These are phyloP conservation scores for Oreotrochilus melanogaster DNA, from an alignment of 2,113 vertebrate species.

Conservation along the genomic window DNA sequence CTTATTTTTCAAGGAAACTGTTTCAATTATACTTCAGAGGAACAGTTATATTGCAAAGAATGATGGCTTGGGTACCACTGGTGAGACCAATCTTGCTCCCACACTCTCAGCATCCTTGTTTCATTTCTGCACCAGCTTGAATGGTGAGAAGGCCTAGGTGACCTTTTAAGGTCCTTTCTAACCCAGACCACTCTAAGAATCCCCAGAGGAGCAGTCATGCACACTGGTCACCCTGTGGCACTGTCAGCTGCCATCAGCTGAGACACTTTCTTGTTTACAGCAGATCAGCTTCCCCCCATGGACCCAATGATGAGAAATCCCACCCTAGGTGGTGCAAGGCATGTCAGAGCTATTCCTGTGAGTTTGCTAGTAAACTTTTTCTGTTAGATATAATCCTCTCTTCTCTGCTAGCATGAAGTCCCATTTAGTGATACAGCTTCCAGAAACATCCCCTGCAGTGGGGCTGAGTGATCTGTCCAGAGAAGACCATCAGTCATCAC, in stretches of 20 bases:
- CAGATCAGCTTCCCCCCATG: neutral
- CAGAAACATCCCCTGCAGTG: neutral
- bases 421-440: neutral
- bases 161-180: neutral
- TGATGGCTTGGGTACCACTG: neutral
- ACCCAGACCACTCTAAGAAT: neutral
- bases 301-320: neutral
- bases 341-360: neutral
- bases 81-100: neutral
- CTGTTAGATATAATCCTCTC: neutral
- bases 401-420: neutral
- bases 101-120: neutral
- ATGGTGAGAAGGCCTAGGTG: neutral
- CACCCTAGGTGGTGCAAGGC: neutral
- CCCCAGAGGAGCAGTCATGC: neutral
- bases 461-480: neutral
- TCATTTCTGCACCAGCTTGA: neutral
- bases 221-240: neutral
- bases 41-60: neutral
- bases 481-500: neutral
- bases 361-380: fast-evolving
- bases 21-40: neutral
- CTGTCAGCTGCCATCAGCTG: neutral
- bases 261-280: neutral
- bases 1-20: neutral